Base-by-base conservation (phyloP, 1,140 invertebrate genomes). In the Charaxes varanes region DNA sequence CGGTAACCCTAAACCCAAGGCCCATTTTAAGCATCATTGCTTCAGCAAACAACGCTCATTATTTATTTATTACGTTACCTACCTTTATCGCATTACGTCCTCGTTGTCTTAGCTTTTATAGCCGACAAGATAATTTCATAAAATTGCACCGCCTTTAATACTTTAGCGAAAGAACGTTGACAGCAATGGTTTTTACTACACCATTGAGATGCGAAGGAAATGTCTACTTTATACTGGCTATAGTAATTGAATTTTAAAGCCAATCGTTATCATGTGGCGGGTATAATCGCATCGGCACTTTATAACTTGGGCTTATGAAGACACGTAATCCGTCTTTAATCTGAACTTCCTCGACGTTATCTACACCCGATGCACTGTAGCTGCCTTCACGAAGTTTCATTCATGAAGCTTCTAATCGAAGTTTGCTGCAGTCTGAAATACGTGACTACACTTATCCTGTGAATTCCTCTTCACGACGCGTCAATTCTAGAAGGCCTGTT, bases 11-110 rank as follows among this genome's bases (percentile, higher is more conserved):
- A 26, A 12, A 21, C 17, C 14, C 19, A 28, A 51, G 53, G 38
- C 38, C 35, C 49, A 47, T 44, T 53, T 53, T 50, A 40, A 53
- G 33, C 36, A 33, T 44, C 28, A 55, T 48, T 49, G 43, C 33
- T 38, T 53, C 34, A 37, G 41, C 36, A 50, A 53, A 54, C 55
- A 47, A 47, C 35, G 17, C 35, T 37, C 28, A 50, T 43, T 53
- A 54, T 41, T 41, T 51, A 41, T 41, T 47, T 44, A 51, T 42
- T 45, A 48, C 37, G 26, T 55, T 49, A 41, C 41, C 43, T 33
- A 32, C 21, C 19, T 32, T 41, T 48, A 48, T 41, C 14, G 31
- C 34, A 37, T 42, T 34, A 44, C 11, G 10, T 17, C 36, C 35
- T 34, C 36, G 34, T 21, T 36, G 40, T 43, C 30, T 40, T 44